Evolutionary conservation across 2,888 invertebrate species (phyloP), one percentile per base, ranked within the genome.

Genomic region (Xestia rhomboidea): DNA sequence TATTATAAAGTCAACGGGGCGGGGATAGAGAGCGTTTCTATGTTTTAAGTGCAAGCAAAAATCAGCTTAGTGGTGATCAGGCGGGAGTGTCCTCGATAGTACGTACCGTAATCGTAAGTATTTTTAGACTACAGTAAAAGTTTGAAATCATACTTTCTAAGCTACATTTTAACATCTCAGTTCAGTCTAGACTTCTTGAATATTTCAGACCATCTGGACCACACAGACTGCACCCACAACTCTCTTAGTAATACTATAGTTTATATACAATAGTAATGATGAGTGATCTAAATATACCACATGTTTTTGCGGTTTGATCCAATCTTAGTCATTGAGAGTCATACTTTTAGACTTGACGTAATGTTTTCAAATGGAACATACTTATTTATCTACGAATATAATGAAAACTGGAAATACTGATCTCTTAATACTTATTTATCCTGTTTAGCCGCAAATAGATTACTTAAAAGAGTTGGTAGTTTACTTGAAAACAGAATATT

Each of bases 271-370:
- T 46, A 57, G 57, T 46, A 81, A 49, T 15, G 27, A 76, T 67
- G 78, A 57, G n/a, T 73, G 69, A 73, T 82, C 78, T 82, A 82
- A 78, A 73, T 69, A 66, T 77, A 68, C 51, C 83, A 80, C 24
- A 81, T 77, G 77, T 72, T 72, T 77, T 66, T 77, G 68, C 27
- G 66, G 64, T 82, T 63, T 60, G 68, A 64, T 71, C 24, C 6
- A 44, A 44, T 57, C 18, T 77, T 82, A 82, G 77, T 81, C 81
- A 81, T 82, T 41, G 24, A 51, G 21, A 71, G n/a, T 46, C 49
- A 62, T 71, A 46, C 34, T 44, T 60, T 46, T 73, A 79, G 60
- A 57, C 46, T 79, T 74, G 73, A 76, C 57, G 74, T 63, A 68
- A 72, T 71, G 38, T 30, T 57, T n/a, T 21, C 0, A 27, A 68